phyloP scores from a whole-genome alignment of 2,113 vertebrate genomes.

The Tautogolabrus adspersus region DNA sequence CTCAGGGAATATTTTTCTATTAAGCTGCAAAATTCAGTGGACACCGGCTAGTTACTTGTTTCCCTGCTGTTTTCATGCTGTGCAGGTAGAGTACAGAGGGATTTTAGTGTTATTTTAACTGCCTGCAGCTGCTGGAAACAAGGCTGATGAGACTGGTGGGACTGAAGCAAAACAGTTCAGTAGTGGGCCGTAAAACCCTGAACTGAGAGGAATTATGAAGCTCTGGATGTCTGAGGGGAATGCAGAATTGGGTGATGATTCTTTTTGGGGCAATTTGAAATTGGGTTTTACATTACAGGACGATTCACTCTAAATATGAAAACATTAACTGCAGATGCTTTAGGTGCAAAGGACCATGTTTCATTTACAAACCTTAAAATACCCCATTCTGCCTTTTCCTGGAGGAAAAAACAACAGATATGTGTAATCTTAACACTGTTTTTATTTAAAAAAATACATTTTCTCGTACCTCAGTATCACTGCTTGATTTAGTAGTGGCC shows the following conservation, averaged over 20 bases:
- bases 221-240: neutral
- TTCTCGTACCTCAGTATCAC: neutral
- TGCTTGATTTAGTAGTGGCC: neutral
- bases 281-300: neutral
- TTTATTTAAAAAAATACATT: constrained; percentile 4
- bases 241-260: neutral
- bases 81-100: neutral
- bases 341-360: neutral
- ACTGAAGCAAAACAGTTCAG: constrained; percentile 4
- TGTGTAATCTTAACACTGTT: constrained; percentile 22
- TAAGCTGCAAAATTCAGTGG: neutral
- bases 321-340: neutral
- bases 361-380: neutral
- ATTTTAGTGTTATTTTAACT: constrained; percentile 6
- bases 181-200: neutral
- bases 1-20: neutral
- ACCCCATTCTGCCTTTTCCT: neutral
- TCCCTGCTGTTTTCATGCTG: neutral
- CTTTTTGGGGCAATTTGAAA: neutral
- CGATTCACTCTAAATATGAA: neutral
- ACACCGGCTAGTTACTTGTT: neutral
- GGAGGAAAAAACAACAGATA: constrained; percentile 20
- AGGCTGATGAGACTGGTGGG: constrained; percentile 6
- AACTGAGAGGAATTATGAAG: neutral
- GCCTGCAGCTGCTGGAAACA: constrained; percentile 9